These are phyloP conservation scores for Bostrychus sinensis DNA, from an alignment of 2,113 vertebrate species.

Conservation along the genomic window DNA sequence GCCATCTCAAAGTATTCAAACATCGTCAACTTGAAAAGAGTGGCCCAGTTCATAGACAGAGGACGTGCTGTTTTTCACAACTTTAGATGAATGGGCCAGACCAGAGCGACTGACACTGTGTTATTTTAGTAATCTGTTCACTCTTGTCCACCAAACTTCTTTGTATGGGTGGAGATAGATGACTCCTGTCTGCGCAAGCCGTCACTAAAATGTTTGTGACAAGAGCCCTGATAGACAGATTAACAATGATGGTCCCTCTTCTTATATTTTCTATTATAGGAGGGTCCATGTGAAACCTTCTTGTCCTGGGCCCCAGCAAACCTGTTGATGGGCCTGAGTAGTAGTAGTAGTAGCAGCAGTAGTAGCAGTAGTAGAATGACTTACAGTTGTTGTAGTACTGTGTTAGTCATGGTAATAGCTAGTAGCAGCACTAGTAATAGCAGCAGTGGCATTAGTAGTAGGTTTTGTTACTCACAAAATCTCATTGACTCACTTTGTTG, in stretches of 20 bases:
- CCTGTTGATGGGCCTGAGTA: too few relatives aligned
- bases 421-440: too few relatives aligned
- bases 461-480: too few relatives aligned
- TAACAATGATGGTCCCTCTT: not conserved
- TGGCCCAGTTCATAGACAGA: slow-evolving; percentile 31
- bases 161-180: not conserved
- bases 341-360: too few relatives aligned
- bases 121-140: slow-evolving; percentile 1
- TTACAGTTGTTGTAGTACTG: too few relatives aligned
- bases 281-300: too few relatives aligned
- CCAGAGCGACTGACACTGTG: not conserved
- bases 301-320: too few relatives aligned
- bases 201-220: not conserved
- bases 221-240: not conserved
- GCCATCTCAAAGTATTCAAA: slow-evolving; percentile 35
- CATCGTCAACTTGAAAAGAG: slow-evolving; percentile 22
- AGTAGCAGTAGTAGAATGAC: too few relatives aligned
- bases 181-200: not conserved
- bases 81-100: slow-evolving; percentile 2
- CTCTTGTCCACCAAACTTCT: not conserved
- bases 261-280: not conserved
- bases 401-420: too few relatives aligned
- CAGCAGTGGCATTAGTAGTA: too few relatives aligned
- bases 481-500: too few relatives aligned
- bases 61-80: slow-evolving; percentile 26